A percentile compares a stretch with the other conserved stretches of the same genome.
These are phyloP conservation scores for Pseudococcus longispinus DNA, from an alignment of 2,888 invertebrate species.

Conservation along the genomic window DNA sequence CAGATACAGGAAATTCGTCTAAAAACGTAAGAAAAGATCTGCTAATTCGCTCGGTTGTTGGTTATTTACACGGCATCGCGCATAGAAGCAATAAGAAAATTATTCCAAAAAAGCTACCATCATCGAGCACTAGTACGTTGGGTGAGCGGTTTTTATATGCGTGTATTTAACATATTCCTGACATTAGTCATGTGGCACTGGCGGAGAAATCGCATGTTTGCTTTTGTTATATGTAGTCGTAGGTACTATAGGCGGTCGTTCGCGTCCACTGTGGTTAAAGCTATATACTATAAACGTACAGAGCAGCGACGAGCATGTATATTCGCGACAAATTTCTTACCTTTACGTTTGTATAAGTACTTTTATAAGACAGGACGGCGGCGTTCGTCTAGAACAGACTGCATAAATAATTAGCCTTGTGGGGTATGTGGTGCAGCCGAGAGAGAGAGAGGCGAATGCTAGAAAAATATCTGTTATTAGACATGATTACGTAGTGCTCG, in stretches of 20 bases:
- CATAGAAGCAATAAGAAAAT: background rate
- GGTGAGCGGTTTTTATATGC: background rate
- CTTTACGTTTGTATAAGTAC: conserved; percentile 14
- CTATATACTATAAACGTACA: background rate
- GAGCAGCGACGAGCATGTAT: background rate
- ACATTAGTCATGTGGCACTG: conserved; percentile 21
- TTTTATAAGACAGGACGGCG: background rate
- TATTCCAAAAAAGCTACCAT: background rate
- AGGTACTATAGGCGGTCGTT: conserved; percentile 5
- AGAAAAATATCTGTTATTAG: conserved; percentile 28
- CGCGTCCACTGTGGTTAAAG: conserved; percentile 15
- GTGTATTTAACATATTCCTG: conserved; percentile 17
- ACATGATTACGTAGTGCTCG: background rate
- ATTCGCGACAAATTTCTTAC: conserved; percentile 41
- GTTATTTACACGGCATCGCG: background rate
- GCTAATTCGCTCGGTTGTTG: background rate
- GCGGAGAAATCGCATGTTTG: conserved; percentile 30
- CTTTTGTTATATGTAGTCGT: background rate
- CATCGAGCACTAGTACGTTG: background rate
- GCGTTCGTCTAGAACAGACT: conserved; percentile 23
- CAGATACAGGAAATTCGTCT: background rate
- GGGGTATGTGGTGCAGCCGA: background rate
- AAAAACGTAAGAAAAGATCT: background rate
- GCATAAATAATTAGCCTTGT: conserved; percentile 36
- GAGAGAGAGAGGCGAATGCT: background rate